Conservation (phyloP, 2,113 vertebrate genomes). For the Megaceryle torquata region DNA sequence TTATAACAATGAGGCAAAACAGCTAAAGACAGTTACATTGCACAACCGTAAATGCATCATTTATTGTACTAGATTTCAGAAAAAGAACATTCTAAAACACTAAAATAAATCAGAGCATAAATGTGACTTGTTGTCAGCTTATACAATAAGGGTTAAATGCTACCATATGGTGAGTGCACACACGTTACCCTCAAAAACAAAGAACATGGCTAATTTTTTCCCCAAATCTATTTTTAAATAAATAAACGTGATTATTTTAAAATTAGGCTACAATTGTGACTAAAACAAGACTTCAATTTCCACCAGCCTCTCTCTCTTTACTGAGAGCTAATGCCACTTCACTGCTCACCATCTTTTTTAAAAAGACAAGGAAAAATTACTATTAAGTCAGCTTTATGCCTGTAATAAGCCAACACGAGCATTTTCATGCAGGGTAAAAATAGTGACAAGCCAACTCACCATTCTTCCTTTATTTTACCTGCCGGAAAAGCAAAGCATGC, state of each 20-base stretch:
- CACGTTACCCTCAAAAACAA: constrained; percentile 60
- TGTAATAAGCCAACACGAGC: not conserved
- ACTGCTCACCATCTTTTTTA: not conserved
- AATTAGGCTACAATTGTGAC: not conserved
- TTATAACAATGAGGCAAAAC: not conserved
- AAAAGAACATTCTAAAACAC: constrained; percentile 63
- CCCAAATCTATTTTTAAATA: constrained; percentile 43
- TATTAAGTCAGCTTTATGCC: constrained; percentile 40
- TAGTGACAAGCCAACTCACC: not conserved
- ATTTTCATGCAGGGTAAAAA: not conserved
- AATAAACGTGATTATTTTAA: not conserved
- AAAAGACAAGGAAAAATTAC: constrained; percentile 35
- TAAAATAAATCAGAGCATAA: constrained; percentile 63
- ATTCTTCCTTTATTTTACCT: constrained; percentile 45
- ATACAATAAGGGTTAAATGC: constrained; percentile 63
- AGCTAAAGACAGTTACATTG: constrained; percentile 23
- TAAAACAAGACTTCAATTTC: not conserved
- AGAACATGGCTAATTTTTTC: constrained; percentile 40
- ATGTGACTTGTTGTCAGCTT: constrained; percentile 32
- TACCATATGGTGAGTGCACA: constrained; percentile 58
- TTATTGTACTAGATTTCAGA: constrained; percentile 19
- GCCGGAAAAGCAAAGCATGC: not conserved
- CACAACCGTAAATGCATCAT: not conserved
- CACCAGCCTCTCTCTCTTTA: not conserved
- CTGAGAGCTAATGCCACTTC: constrained; percentile 12